These are phyloP conservation scores for Alcis repandata DNA, from an alignment of 2,888 invertebrate genomes.

Conservation along the genomic window DNA sequence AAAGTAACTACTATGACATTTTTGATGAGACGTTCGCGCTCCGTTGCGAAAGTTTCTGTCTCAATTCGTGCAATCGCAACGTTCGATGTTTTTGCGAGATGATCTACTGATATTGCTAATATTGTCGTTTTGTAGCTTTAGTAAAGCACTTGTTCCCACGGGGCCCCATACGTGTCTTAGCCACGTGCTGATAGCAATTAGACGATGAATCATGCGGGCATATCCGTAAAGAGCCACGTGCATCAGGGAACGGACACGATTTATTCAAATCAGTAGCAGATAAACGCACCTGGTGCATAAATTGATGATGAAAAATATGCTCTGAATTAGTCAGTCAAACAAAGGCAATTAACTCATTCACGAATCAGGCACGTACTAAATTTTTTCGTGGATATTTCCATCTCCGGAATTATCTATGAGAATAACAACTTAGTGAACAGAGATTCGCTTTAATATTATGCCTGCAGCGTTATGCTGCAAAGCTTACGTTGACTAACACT, in stretches of 20 bases:
- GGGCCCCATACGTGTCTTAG: conserved; percentile 62
- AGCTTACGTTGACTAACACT: conserved; percentile 55
- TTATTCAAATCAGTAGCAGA: conserved; percentile 47
- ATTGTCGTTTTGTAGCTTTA: conserved; percentile 17
- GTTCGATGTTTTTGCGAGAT: conserved; percentile 2
- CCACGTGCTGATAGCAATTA: conserved; percentile 74
- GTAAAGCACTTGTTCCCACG: conserved; percentile 53
- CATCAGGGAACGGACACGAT: conserved; percentile 49
- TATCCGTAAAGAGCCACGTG: conserved; percentile 70
- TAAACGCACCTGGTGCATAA: conserved; percentile 38
- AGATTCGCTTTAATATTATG: conserved; percentile 20
- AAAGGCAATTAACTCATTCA: conserved; percentile 31
- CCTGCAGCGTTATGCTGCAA: conserved; percentile 27
- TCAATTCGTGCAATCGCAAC: neutral
- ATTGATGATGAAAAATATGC: conserved; percentile 24
- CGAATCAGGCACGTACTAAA: conserved; percentile 35
- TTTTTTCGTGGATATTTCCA: conserved; percentile 18
- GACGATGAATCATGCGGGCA: conserved; percentile 64
- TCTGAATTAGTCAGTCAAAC: conserved; percentile 26
- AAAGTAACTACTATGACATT: neutral
- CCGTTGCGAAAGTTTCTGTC: neutral
- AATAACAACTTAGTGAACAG: conserved; percentile 10
- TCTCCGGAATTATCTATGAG: conserved; percentile 14
- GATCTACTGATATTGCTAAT: conserved; percentile 6
- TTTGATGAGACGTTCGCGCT: neutral